These are phyloP conservation scores for Stenichneumon culpator DNA, from an alignment of 2,888 invertebrate species.

Conservation along the genomic window DNA sequence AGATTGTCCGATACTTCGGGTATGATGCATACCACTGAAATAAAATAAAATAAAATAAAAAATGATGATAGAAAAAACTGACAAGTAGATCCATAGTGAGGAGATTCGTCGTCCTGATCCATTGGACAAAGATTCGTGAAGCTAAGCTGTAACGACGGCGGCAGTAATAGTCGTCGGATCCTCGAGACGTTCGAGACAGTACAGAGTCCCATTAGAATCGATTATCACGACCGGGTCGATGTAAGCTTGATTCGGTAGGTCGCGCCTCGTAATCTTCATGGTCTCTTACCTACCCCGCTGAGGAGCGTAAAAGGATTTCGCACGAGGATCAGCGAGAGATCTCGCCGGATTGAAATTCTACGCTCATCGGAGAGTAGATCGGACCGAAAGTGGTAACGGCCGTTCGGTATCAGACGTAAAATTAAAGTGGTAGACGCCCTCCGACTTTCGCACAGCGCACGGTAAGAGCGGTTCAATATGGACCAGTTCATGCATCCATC, in stretches of 20 bases:
- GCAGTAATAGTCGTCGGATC: constrained; percentile 44
- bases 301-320: neutral
- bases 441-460: neutral
- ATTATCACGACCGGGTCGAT: constrained; percentile 29
- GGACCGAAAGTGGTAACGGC: constrained; percentile 16
- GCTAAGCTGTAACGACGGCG: neutral
- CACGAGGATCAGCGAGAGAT: constrained; percentile 9
- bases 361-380: constrained; percentile 18
- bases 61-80: neutral
- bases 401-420: constrained; percentile 7
- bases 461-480: neutral
- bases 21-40: constrained; percentile 7
- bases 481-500: constrained; percentile 1
- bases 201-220: constrained; percentile 35
- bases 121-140: constrained; percentile 47
- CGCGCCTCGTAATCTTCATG: constrained; percentile 14
- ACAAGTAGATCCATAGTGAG: neutral
- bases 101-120: neutral
- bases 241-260: constrained; percentile 26
- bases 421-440: neutral
- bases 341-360: constrained; percentile 23
- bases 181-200: constrained; percentile 36
- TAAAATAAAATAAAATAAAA: too few relatives aligned
- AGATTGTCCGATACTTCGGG: constrained; percentile 28
- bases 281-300: constrained; percentile 1